Base-by-base conservation (phyloP, 2,888 invertebrate species). In the Eudemis profundana region DNA sequence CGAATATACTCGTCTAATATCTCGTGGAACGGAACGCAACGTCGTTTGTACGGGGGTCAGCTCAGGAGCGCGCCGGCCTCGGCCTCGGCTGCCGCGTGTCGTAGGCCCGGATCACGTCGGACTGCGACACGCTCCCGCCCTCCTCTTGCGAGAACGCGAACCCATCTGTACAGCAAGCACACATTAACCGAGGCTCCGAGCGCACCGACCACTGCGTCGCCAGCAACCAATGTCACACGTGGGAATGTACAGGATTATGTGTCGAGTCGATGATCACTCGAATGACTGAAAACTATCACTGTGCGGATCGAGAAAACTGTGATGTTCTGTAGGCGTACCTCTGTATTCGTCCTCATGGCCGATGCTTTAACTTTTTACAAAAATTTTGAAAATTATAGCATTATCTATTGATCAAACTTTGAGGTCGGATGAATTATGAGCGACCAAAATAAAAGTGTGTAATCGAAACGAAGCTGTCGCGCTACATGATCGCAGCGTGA, bases 111-210 rank as follows among this genome's bases (percentile, higher is more conserved):
- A 99, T 98, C 84, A 99, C 95, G 82, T 97, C 97, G 73, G 98
- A 96, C 93, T 99, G 97, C 57, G 97, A 96, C 71, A 99, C 97
- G 78, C 96, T 97, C 73, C 98, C 98, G 83, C 98, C 97, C 93
- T 99, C 99, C 93, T 99, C 99, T 95, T 99, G 99, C 47, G 99
- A 99, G 93, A 99, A 99, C 74, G 99, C 99, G 93, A 97, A 99
- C 71, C 99, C 99, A 95, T 98, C 98, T 98, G 92, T 70, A 81
- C 70, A 67, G n/a, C n/a, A n/a, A n/a, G n/a, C n/a, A n/a, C n/a
- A n/a, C n/a, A n/a, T n/a, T n/a, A n/a, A n/a, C n/a, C n/a, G n/a
- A n/a, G n/a, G 42, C 29, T n/a, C 56, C n/a, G 17, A n/a, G 12
- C 8, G 33, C 33, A 1, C 8, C 33, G 8, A 33, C 40, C 12